Evolutionary conservation across 2,888 invertebrate species (phyloP), one percentile per base, ranked within the genome.

Genomic region (Strigamia transsilvanica): DNA sequence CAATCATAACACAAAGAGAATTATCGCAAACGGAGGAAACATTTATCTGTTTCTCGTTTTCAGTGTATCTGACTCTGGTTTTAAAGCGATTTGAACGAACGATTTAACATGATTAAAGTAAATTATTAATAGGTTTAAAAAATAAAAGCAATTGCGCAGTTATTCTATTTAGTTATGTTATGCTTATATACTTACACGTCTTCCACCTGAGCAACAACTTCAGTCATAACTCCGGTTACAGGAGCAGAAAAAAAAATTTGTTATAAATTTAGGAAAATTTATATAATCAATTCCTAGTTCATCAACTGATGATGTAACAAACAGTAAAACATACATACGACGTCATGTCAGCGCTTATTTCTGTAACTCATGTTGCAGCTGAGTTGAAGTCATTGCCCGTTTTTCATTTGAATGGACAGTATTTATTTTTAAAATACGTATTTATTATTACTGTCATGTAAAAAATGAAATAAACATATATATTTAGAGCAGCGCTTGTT

Each of bases 231-330:
- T 73, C 73, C 73, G 32, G 73, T 32, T 73, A 13, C 73, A 27
- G 15, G 27, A 32, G 32, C 5, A 73, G 32, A 10, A 73, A 73
- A 73, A 73, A 73, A 73, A 73, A 27, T 73, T 32, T 73, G 73
- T 73, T 32, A 27, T 27, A 73, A 73, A 73, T 73, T 73, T 73
- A 73, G 73, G 32, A 73, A 73, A 73, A 23, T 73, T 73, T 32
- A 73, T 32, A 23, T 18, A 23, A 61, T 23, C 61, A 61, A 38
- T 61, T 27, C 27, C 73, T 73, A 32, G 15, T 73, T 13, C 23
- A 32, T 73, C 73, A 73, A 15, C 32, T 27, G 27, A 12, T 73
- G 73, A 73, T 32, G 32, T 32, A 73, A 73, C 32, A 73, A 66
- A 23, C 15, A 32, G 13, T 73, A 12, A 9, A 32, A 73, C 56